Evolutionary conservation across 2,888 invertebrate species (phyloP).

Genomic region (Heterodera filipjevi): DNA sequence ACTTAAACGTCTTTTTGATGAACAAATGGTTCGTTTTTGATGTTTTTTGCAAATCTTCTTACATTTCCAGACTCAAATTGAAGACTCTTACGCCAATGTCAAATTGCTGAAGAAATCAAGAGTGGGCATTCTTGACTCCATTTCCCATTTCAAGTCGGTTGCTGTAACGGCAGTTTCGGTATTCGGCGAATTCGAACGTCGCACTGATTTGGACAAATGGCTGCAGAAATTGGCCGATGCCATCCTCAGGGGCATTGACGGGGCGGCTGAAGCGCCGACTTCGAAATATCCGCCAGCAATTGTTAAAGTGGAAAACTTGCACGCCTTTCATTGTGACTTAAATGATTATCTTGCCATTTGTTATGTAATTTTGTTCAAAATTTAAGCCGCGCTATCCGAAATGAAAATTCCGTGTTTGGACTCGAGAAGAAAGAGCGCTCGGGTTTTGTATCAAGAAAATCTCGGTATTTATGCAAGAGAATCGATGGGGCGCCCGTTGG

Average conservation of each 20-base stretch:
- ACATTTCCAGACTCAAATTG: slow-evolving; percentile 32
- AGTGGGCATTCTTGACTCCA: slow-evolving; percentile 58
- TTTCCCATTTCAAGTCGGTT: slow-evolving; percentile 69
- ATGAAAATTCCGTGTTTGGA: slow-evolving; percentile 88
- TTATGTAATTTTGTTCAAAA: no score
- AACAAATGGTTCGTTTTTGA: slow-evolving; percentile 74
- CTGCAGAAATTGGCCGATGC: slow-evolving; percentile 67
- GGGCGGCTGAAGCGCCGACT: slow-evolving; percentile 78
- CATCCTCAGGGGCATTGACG: slow-evolving; percentile 81
- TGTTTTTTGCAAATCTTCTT: neutral
- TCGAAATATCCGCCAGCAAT: slow-evolving; percentile 90
- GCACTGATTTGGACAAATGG: slow-evolving; percentile 90
- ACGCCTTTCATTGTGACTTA: slow-evolving; percentile 79
- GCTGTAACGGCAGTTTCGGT: slow-evolving; percentile 83
- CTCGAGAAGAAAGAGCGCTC: slow-evolving; percentile 83
- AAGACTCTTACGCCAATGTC: slow-evolving; percentile 32
- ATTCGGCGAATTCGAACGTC: slow-evolving; percentile 79
- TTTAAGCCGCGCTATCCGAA: slow-evolving; percentile 74
- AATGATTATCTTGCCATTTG: no score
- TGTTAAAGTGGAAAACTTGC: slow-evolving; percentile 93
- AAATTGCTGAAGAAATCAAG: slow-evolving; percentile 49
- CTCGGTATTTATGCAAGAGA: slow-evolving; percentile 87
- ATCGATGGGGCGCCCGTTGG: slow-evolving; percentile 89
- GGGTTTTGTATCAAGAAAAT: slow-evolving; percentile 85
- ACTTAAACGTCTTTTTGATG: slow-evolving; percentile 87